Conservation (phyloP, 2,888 invertebrate species). For the Calameuta filiformis region DNA sequence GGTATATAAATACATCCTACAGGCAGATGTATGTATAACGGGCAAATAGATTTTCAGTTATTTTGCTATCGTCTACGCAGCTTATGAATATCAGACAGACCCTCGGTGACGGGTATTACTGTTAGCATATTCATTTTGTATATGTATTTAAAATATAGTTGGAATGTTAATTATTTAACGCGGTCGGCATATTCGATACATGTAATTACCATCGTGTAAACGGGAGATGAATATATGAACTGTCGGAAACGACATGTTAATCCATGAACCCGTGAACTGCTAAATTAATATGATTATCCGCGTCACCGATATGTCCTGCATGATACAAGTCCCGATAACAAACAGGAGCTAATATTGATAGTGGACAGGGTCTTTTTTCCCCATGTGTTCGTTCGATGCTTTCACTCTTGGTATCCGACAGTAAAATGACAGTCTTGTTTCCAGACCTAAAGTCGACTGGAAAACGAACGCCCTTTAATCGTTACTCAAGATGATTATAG, state of each 20-base stretch:
- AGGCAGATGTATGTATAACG: not conserved
- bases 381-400: not conserved
- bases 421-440: not conserved
- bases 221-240: not conserved
- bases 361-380: not conserved
- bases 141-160: not conserved
- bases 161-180: not conserved
- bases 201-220: not conserved
- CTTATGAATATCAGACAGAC: not conserved
- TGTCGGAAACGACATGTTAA: not conserved
- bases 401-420: not conserved
- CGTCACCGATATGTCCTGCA: not conserved
- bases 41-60: not conserved
- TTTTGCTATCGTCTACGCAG: not conserved
- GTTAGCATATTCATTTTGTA: not conserved
- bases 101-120: too few species aligned
- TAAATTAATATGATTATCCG: not conserved
- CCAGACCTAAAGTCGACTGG: not conserved
- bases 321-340: too few species aligned
- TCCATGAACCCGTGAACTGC: not conserved
- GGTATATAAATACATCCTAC: not conserved
- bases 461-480: constrained; percentile 28
- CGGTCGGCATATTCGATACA: not conserved
- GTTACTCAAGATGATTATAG: constrained; percentile 37
- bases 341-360: not conserved